These are phyloP conservation scores for Aleiodes testaceus DNA, from an alignment of 2,888 invertebrate species.

Conservation along the genomic window DNA sequence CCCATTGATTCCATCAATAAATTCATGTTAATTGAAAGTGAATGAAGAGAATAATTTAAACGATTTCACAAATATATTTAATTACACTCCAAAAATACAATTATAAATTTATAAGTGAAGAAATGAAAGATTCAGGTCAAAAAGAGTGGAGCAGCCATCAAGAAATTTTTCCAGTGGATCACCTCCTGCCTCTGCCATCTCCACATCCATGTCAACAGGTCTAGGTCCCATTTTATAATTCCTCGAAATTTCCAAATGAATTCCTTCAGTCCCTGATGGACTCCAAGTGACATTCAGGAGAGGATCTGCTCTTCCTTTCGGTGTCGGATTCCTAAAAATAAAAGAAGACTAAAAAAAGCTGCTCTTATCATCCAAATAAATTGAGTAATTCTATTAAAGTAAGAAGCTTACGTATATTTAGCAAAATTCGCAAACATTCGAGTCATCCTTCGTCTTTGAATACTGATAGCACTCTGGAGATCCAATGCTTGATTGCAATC, in stretches of 20 bases:
- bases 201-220: slow-evolving; percentile 12
- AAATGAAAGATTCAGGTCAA: too few species aligned
- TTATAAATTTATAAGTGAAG: too few species aligned
- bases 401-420: slow-evolving; percentile 44
- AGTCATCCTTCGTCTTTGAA: slow-evolving; percentile 73
- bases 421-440: slow-evolving; percentile 75
- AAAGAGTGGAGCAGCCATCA: neutral
- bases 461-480: slow-evolving; percentile 53
- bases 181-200: slow-evolving; percentile 6
- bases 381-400: neutral
- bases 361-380: neutral
- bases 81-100: too few species aligned
- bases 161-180: slow-evolving; percentile 1
- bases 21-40: too few species aligned
- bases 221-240: slow-evolving; percentile 27
- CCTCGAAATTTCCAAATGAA: slow-evolving; percentile 47
- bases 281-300: slow-evolving; percentile 49
- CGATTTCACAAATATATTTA: too few species aligned
- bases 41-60: too few species aligned
- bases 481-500: slow-evolving; percentile 47
- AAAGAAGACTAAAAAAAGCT: neutral
- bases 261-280: slow-evolving; percentile 43
- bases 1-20: too few species aligned
- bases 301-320: slow-evolving; percentile 26
- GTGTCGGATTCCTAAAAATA: slow-evolving; percentile 55